Evolutionary conservation across 2,797 vertebrate genomes (phyloP).

Genomic region (Microctenopoma steveboyesi): DNA sequence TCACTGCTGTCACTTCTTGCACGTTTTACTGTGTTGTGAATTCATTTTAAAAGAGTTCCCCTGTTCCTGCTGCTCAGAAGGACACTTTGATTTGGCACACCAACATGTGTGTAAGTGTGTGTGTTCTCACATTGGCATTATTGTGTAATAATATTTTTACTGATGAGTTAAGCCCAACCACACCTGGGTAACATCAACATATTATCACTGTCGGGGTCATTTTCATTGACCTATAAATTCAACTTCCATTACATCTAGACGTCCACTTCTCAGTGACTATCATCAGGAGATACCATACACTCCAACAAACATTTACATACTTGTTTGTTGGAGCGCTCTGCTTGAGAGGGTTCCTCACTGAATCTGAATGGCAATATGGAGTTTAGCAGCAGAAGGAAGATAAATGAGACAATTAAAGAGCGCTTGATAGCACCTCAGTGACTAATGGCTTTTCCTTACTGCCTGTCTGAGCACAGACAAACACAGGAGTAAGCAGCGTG

Average conservation of each 20-base stretch:
- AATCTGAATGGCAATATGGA: constrained; percentile 25
- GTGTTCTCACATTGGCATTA: too few species aligned
- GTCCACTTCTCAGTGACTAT: constrained; percentile 16
- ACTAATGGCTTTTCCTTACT: constrained; percentile 75
- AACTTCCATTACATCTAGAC: not conserved
- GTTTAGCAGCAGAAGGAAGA: constrained; percentile 67
- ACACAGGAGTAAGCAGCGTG: constrained; percentile 59
- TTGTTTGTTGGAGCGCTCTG: constrained; percentile 31
- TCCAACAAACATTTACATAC: constrained; percentile 36
- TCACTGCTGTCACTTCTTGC: too few species aligned
- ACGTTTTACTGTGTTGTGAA: too few species aligned
- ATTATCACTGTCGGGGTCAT: too few species aligned
- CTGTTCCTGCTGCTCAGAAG: too few species aligned
- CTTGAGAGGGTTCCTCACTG: constrained; percentile 31
- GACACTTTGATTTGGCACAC: too few species aligned
- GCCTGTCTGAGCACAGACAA: constrained; percentile 62
- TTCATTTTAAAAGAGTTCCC: too few species aligned
- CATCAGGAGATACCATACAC: constrained; percentile 22
- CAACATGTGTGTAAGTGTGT: too few species aligned
- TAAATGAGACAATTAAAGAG: constrained; percentile 80
- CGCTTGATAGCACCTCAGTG: constrained; percentile 74
- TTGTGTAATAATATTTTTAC: too few species aligned
- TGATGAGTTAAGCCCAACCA: too few species aligned
- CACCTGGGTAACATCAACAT: too few species aligned
- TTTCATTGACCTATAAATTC: constrained; percentile 7